A percentile compares a stretch with the other conserved stretches of the same genome.
Conservation (phyloP, 2,888 invertebrate genomes). For the Synergus gifuensis region DNA sequence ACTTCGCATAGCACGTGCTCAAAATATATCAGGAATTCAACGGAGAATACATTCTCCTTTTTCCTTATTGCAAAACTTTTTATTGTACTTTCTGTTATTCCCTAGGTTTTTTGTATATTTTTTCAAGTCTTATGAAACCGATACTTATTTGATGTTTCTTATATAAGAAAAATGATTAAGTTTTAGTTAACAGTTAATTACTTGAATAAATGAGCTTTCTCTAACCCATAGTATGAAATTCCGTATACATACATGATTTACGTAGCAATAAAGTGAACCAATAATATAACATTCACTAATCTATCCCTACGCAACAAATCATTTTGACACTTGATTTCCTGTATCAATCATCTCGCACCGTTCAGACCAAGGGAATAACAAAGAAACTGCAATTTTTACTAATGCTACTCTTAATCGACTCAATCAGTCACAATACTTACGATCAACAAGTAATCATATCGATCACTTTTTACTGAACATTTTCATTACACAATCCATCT, state of each 20-base stretch:
- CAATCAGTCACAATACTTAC: background rate
- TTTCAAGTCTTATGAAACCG: background rate
- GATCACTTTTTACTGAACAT: background rate
- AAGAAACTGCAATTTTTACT: background rate
- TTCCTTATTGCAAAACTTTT: constrained; percentile 34
- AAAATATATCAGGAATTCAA: constrained; percentile 24
- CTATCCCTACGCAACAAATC: background rate
- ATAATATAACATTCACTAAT: background rate
- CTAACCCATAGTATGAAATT: too few relatives aligned
- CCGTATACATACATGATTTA: too few relatives aligned
- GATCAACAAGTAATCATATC: background rate
- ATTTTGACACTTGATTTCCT: background rate
- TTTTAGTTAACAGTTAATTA: background rate
- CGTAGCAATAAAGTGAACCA: too few relatives aligned
- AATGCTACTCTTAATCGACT: background rate
- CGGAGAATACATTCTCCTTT: background rate
- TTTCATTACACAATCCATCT: background rate
- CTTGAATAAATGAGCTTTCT: too few relatives aligned
- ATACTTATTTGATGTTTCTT: background rate
- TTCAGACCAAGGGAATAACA: background rate
- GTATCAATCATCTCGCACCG: background rate
- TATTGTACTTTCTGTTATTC: constrained; percentile 11
- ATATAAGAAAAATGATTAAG: background rate
- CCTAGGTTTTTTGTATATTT: background rate
- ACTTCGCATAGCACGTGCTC: constrained; percentile 23